phyloP scores from a whole-genome alignment of 2,797 vertebrate genomes.

The Avahi laniger region DNA sequence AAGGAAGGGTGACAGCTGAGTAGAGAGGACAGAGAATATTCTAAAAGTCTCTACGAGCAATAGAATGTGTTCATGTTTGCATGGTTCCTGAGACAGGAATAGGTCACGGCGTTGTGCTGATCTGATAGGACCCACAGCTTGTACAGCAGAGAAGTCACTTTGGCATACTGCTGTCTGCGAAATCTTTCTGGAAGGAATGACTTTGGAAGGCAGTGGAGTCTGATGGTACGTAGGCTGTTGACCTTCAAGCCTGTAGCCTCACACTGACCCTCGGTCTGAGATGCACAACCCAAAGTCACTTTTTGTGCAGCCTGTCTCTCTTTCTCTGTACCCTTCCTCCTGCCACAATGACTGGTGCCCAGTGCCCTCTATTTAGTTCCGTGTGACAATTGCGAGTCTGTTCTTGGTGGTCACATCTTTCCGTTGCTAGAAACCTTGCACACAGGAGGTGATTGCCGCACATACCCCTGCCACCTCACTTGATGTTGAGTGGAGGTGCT shows the following conservation, averaged over 20 bases:
- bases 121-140: not conserved
- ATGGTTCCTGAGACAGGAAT: not conserved
- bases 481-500: not conserved
- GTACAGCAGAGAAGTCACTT: too few relatives aligned
- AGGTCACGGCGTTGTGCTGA: not conserved
- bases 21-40: not conserved
- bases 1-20: not conserved
- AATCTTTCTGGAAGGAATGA: not conserved
- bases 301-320: not conserved
- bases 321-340: not conserved
- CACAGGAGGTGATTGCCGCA: not conserved
- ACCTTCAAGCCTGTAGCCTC: not conserved
- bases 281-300: rapidly evolving
- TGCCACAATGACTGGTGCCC: not conserved
- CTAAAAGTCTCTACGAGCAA: not conserved
- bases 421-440: not conserved
- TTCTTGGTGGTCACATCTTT: not conserved
- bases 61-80: not conserved
- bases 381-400: not conserved
- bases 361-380: not conserved
- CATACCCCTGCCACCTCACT: not conserved
- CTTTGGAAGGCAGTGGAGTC: not conserved
- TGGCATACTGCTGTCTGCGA: not conserved
- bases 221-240: not conserved
- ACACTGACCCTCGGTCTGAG: not conserved